A percentile compares a stretch with the other conserved stretches of the same genome.
Evolutionary conservation across 2,888 invertebrate genomes (phyloP).

Genomic region (Seira ritae): DNA sequence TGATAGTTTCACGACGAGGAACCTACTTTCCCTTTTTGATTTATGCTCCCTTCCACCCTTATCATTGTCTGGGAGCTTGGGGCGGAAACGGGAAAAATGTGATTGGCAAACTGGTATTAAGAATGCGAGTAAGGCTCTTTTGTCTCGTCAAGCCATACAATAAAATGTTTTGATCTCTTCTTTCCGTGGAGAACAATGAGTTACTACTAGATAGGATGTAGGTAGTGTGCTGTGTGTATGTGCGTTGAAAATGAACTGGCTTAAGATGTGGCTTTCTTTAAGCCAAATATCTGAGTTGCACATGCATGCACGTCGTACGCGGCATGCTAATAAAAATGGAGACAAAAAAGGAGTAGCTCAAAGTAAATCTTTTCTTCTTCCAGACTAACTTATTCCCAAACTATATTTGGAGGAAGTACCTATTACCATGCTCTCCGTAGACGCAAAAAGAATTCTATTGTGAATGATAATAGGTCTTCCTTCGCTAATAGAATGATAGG

Average conservation of each 20-base stretch:
- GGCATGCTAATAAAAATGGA: slow-evolving; percentile 6
- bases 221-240: slow-evolving; percentile 18
- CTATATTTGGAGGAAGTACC: too few species aligned
- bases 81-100: slow-evolving; percentile 41
- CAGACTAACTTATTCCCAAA: not conserved
- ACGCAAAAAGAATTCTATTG: not conserved
- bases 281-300: slow-evolving; percentile 61
- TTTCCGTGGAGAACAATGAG: slow-evolving; percentile 53
- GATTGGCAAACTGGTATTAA: slow-evolving; percentile 61
- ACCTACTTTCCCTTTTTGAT: slow-evolving; percentile 2
- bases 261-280: slow-evolving; percentile 57
- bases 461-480: not conserved
- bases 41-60: slow-evolving; percentile 6
- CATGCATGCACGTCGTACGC: slow-evolving; percentile 51
- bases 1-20: not conserved
- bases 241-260: slow-evolving; percentile 56
- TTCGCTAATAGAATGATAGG: not conserved
- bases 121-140: not conserved
- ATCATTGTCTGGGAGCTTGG: slow-evolving; percentile 26
- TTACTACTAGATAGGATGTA: slow-evolving; percentile 25
- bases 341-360: not conserved
- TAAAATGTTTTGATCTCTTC: slow-evolving; percentile 53
- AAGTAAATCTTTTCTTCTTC: slow-evolving; percentile 12
- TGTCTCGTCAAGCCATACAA: slow-evolving; percentile 15
- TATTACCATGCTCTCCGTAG: not conserved